Evolutionary conservation across 2,113 vertebrate genomes (phyloP), one percentile per base, ranked within the genome.

Genomic region (Odobenus rosmarus): DNA sequence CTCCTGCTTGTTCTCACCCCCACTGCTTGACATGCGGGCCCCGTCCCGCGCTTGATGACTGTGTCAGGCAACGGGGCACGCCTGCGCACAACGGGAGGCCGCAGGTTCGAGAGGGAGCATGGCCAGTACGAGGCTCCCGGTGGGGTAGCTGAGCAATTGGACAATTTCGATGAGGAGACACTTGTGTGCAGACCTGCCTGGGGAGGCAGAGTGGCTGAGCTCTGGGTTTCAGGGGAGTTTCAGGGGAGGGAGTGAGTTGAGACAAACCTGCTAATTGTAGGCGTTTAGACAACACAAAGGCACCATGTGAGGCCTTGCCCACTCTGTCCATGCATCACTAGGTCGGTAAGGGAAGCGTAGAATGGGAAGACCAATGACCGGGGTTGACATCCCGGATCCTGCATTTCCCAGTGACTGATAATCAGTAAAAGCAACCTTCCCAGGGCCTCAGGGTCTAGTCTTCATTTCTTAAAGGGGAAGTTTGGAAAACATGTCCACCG

Each of bases 371-470:
- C 13, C 61, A 5, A 3, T 8, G 53, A 26, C 0, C 13, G 8
- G 33, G 9, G 23, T 8, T 26, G 24, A 24, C 4, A 5, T 9
- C 49, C n/a, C 7, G 1, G 21, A 1, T 18, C 1, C 2, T 1
- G 0, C 3, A 0, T 46, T 49, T 19, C 16, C 0, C 1, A 5
- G 0, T 4, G 39, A 18, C 21, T 4, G 3, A 26, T 1, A 15
- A 21, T 33, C 39, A 15, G 4, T 3, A 21, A 39, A 33, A 21
- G 9, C 1, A 0, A 1, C 9, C 10, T 11, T 19, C 19, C 49
- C 0, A 1, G 36, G 62, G 28, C 28, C 3, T 36, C 14, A 0
- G 1, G 23, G 13, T 59, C 51, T 77, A 28, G 10, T 53, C 36
- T 77, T 77, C 28, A 16, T 69, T 74, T 69, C 42, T 28, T 23